Evolutionary conservation across 2,113 vertebrate genomes (phyloP).

Genomic region (Pithys albifrons): DNA sequence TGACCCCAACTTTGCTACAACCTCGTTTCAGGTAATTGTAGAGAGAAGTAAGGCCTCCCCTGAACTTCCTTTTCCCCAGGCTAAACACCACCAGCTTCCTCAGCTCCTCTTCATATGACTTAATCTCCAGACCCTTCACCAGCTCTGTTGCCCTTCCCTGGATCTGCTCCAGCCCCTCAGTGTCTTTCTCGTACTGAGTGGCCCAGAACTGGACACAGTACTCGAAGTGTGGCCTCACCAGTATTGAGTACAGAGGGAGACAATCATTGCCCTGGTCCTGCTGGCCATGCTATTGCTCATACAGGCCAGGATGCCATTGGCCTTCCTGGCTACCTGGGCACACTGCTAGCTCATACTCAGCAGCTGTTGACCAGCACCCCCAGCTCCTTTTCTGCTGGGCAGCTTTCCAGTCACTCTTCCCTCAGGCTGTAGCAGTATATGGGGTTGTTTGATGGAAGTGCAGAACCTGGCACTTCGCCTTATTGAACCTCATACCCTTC

Average conservation of each 20-base stretch:
- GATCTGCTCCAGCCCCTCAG: rapidly evolving
- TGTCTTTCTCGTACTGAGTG: not conserved
- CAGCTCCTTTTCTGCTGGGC: not conserved
- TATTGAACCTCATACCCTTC: not conserved
- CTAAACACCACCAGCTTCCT: not conserved
- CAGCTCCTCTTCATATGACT: not conserved
- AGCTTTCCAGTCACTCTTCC: not conserved
- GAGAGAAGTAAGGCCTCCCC: not conserved
- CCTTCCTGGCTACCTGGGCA: not conserved
- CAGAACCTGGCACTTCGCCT: not conserved
- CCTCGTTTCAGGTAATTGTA: not conserved
- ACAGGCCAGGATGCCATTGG: not conserved
- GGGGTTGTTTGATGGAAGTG: not conserved
- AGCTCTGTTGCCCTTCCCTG: not conserved
- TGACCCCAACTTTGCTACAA: not conserved
- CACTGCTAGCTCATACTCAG: not conserved
- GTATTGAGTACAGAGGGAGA: rapidly evolving
- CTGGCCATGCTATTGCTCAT: not conserved
- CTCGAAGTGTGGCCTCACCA: not conserved
- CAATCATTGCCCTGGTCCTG: not conserved
- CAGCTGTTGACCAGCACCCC: not conserved
- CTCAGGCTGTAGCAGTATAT: not conserved
- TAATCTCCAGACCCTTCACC: not conserved
- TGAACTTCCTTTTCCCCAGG: not conserved
- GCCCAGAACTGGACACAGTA: not conserved